A percentile compares a stretch with the other conserved stretches of the same genome.
phyloP scores from a whole-genome alignment of 2,888 invertebrate genomes.

The Amphipoea lucens region DNA sequence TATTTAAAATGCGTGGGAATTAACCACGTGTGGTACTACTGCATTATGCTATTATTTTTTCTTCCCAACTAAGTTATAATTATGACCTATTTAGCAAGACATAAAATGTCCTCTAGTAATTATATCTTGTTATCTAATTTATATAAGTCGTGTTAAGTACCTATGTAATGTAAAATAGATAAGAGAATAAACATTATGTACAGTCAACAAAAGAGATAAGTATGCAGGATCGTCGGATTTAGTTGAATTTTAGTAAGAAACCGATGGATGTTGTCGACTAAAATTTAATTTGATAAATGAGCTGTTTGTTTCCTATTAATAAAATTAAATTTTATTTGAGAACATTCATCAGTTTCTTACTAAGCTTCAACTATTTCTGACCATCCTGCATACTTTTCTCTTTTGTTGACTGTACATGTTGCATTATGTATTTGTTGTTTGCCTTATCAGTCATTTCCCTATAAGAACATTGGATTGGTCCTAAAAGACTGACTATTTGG shows the following conservation, averaged over 20 bases:
- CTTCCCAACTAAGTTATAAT: not conserved
- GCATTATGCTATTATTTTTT: not conserved
- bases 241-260: too few relatives aligned
- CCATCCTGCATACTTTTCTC: too few relatives aligned
- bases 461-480: not conserved
- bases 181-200: conserved; percentile 34
- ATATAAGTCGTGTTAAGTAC: conserved; percentile 22
- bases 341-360: too few relatives aligned
- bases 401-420: too few relatives aligned
- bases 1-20: conserved; percentile 28
- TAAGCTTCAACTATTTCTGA: too few relatives aligned
- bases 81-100: not conserved
- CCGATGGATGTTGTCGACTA: too few relatives aligned
- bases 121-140: conserved; percentile 36
- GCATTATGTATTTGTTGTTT: not conserved
- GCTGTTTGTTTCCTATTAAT: too few relatives aligned
- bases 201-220: too few relatives aligned
- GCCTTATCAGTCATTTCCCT: conserved; percentile 5
- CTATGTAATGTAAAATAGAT: conserved; percentile 34
- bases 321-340: too few relatives aligned
- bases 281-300: too few relatives aligned
- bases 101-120: not conserved
- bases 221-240: too few relatives aligned
- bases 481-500: not conserved
- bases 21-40: conserved; percentile 36